Base-by-base conservation (phyloP, 2,797 vertebrate genomes). In the Myoxocephalus aenaeus region DNA sequence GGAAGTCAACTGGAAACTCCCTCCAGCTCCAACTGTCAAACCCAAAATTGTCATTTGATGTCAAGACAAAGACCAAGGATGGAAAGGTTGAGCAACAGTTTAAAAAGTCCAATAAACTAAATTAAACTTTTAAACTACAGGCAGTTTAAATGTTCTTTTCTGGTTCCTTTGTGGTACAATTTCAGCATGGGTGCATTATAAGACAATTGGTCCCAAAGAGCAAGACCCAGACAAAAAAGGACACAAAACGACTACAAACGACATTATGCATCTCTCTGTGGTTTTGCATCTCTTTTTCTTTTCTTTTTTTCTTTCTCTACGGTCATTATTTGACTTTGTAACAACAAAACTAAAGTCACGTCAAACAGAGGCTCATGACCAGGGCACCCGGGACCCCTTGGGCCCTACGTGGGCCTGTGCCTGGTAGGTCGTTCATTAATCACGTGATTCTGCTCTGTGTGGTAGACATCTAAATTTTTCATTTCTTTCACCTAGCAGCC, bases 21-120 rank as follows among this genome's bases (percentile, higher is more conserved):
- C 18, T 18, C 20, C 38, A 44, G 42, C 48, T 34, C 36, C 54
- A 74, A 58, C 42, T 77, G 66, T 73, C 75, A 75, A 50, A 70
- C 44, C 64, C 20, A 53, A 48, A 57, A 2, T 40, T 69, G 22
- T 46, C 2, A 27, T 65, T 3, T 76, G 7, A 56, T 25, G 25
- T 66, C 25, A 27, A 0, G 3, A 27, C 34, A 22, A 38, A 40
- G 67, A 29, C 18, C 20, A 48, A 9, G n/a, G 32, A 70, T 2
- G 2, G 48, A 68, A 65, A 48, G 15, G 65, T 59, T 65, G n/a
- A 68, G 14, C 20, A 56, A 34, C 13, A 46, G 18, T 64, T 38
- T 44, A 2, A 32, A 69, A 69, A 54, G 36, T 29, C 25, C 42
- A 20, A 7, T 5, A 40, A 57, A 20, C 12, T 5, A 25, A 67